Evolutionary conservation across 1,140 invertebrate species (phyloP).

Genomic region (Adelges cooleyi): DNA sequence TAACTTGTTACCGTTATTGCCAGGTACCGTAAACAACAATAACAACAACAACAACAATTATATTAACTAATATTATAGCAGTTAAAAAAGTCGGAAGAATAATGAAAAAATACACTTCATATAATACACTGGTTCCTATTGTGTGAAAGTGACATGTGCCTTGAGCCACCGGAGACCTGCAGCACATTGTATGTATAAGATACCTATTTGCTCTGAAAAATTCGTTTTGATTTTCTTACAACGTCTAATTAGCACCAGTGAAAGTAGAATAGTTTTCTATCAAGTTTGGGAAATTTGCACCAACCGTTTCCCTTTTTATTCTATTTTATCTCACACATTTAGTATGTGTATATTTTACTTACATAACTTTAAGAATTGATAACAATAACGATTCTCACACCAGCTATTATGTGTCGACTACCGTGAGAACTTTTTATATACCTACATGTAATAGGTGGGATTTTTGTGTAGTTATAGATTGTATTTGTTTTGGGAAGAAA

Average conservation of each 20-base stretch:
- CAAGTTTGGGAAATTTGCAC: not conserved
- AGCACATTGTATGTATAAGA: not conserved
- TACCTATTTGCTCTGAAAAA: not conserved
- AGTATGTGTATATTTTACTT: too few species aligned
- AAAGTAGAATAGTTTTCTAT: not conserved
- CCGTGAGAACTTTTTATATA: conserved; percentile 6
- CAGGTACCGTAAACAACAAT: too few species aligned
- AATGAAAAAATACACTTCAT: too few species aligned
- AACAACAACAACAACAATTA: too few species aligned
- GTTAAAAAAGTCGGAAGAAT: too few species aligned
- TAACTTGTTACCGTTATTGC: too few species aligned
- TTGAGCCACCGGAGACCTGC: not conserved
- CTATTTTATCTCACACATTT: not conserved
- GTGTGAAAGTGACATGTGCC: not conserved
- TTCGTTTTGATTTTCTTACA: not conserved
- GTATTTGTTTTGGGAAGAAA: too few species aligned
- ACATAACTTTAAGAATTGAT: not conserved
- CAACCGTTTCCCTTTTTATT: not conserved
- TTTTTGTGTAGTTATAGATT: too few species aligned
- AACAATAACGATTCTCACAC: conserved; percentile 11
- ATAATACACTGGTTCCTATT: too few species aligned
- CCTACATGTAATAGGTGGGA: too few species aligned
- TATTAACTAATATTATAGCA: too few species aligned
- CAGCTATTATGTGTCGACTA: not conserved
- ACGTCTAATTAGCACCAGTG: conserved; percentile 1